A percentile compares a stretch with the other conserved stretches of the same genome.
Evolutionary conservation across 2,888 invertebrate species (phyloP).

Genomic region (Exephanes ischioxanthus): DNA sequence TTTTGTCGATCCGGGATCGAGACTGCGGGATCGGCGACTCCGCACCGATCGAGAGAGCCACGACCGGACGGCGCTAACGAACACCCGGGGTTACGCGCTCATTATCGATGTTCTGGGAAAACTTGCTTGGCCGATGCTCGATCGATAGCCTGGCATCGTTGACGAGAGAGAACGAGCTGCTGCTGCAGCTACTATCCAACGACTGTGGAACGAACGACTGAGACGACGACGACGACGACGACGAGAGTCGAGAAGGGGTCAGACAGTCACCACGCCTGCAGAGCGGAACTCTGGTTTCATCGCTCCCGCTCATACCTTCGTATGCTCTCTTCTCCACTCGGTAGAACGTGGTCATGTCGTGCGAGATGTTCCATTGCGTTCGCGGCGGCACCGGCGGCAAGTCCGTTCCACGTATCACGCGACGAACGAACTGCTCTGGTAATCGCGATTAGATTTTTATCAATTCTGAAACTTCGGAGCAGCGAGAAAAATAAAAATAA

Average conservation of each 20-base stretch:
- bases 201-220: slow-evolving; percentile 52
- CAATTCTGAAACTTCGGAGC: background rate
- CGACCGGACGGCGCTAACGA: slow-evolving; percentile 66
- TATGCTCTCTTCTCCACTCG: slow-evolving; percentile 41
- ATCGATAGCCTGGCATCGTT: slow-evolving; percentile 65
- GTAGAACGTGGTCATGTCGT: slow-evolving; percentile 53
- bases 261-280: slow-evolving; percentile 67
- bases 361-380: slow-evolving; percentile 61
- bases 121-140: slow-evolving; percentile 64
- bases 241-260: slow-evolving; percentile 64
- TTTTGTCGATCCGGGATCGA: slow-evolving; percentile 31
- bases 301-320: slow-evolving; percentile 43
- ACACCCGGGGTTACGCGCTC: slow-evolving; percentile 66
- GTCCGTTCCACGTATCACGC: slow-evolving; percentile 56
- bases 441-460: slow-evolving; percentile 61
- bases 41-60: slow-evolving; percentile 51
- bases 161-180: slow-evolving; percentile 62
- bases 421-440: slow-evolving; percentile 18
- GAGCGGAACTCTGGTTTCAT: slow-evolving; percentile 45
- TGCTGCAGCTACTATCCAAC: slow-evolving; percentile 45
- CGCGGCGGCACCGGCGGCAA: slow-evolving; percentile 44
- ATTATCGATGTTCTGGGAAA: slow-evolving; percentile 70
- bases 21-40: slow-evolving; percentile 23
- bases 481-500: background rate
- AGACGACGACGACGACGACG: slow-evolving; percentile 38